Evolutionary conservation across 2,797 vertebrate genomes (phyloP).

Genomic region (Diplodus sargus): DNA sequence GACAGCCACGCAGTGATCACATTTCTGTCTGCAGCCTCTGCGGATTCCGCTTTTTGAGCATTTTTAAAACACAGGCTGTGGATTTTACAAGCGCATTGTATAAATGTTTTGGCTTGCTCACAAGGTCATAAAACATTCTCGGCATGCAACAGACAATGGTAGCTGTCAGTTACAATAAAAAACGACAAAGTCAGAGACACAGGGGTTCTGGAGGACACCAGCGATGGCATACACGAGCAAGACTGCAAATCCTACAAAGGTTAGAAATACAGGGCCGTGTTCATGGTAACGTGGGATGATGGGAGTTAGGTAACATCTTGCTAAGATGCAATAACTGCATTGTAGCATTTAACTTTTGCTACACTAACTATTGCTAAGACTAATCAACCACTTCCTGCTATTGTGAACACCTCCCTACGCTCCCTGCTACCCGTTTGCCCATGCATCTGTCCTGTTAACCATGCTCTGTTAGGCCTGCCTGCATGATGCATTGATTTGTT

Average conservation of each 20-base stretch:
- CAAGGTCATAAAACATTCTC: slow-evolving; percentile 45
- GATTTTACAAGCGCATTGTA: slow-evolving; percentile 24
- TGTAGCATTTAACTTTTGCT: not conserved
- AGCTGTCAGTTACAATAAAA: slow-evolving; percentile 35
- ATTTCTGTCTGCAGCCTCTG: not conserved
- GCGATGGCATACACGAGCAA: slow-evolving; percentile 2
- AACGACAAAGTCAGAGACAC: slow-evolving; percentile 16
- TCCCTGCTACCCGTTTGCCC: not conserved
- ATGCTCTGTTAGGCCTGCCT: not conserved
- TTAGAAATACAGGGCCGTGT: not conserved
- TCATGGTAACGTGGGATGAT: not conserved
- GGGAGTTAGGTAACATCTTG: not conserved
- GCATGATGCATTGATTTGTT: not conserved
- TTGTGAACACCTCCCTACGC: not conserved
- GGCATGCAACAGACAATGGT: slow-evolving; percentile 30
- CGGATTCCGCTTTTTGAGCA: not conserved
- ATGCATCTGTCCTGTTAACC: not conserved
- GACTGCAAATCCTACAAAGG: not conserved
- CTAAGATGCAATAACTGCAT: not conserved
- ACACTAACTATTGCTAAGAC: not conserved
- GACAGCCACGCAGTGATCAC: not conserved
- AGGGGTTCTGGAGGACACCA: slow-evolving; percentile 21
- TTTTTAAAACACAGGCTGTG: slow-evolving; percentile 20
- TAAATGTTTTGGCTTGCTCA: slow-evolving; percentile 25
- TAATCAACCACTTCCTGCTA: slow-evolving; percentile 9